Evolutionary conservation across 2,113 vertebrate species (phyloP).

Genomic region (Laterallus jamaicensis): DNA sequence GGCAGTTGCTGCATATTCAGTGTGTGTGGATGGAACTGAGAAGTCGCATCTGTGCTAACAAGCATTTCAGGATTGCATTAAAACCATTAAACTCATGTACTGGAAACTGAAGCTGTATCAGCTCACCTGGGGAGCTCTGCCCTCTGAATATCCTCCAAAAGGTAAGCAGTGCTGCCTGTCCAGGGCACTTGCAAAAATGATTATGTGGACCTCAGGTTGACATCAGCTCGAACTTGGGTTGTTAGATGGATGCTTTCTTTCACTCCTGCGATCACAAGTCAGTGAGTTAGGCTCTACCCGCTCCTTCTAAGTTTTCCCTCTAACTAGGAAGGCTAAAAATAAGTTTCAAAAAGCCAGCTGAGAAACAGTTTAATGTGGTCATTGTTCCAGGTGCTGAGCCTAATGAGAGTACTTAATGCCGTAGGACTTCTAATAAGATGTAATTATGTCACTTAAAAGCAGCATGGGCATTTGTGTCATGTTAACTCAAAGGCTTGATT

Average conservation of each 20-base stretch:
- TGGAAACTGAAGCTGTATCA: slow-evolving; percentile 48
- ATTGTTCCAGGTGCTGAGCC: not conserved
- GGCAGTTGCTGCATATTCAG: slow-evolving; percentile 28
- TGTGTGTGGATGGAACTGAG: slow-evolving; percentile 52
- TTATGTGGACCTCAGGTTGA: not conserved
- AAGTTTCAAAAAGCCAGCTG: not conserved
- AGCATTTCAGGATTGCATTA: slow-evolving; percentile 31
- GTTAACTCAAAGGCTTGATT: not conserved
- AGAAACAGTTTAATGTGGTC: not conserved
- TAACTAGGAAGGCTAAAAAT: not conserved
- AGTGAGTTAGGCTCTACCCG: not conserved
- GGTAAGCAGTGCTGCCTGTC: slow-evolving; percentile 19
- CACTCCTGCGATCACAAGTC: not conserved
- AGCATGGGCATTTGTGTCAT: not conserved
- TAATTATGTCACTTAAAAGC: not conserved
- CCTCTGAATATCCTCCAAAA: slow-evolving; percentile 18
- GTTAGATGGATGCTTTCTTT: not conserved
- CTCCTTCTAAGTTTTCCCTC: not conserved
- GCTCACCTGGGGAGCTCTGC: slow-evolving; percentile 37
- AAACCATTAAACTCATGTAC: slow-evolving; percentile 53
- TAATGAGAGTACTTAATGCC: not conserved
- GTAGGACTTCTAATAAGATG: not conserved
- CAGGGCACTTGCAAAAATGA: not conserved
- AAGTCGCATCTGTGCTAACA: slow-evolving; percentile 10
- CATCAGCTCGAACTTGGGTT: not conserved